phyloP scores from a whole-genome alignment of 2,797 vertebrate genomes.

The Chaetophractus vellerosus region DNA sequence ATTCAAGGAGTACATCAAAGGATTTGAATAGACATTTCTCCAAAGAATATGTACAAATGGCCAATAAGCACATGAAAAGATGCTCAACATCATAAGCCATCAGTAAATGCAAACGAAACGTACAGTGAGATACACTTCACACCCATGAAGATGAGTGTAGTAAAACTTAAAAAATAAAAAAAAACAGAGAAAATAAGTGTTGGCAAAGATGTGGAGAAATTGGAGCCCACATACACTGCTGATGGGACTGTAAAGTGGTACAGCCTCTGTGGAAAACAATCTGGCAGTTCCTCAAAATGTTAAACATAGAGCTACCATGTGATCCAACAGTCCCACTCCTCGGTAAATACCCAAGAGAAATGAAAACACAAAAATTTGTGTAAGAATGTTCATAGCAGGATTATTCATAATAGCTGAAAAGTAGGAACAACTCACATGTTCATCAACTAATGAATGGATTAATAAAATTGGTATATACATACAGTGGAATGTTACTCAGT shows the following conservation, averaged over 20 bases:
- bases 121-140: not conserved
- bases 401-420: conserved; percentile 19
- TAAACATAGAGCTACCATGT: conserved; percentile 5
- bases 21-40: conserved; percentile 2
- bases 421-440: not conserved
- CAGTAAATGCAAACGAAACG: conserved; percentile 22
- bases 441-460: not conserved
- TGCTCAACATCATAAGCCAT: not conserved
- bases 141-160: not conserved
- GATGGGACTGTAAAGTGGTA: not conserved
- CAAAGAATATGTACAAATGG: not conserved
- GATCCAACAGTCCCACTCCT: not conserved
- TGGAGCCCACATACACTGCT: not conserved
- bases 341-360: not conserved
- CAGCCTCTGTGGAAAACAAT: not conserved
- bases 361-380: not conserved
- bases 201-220: not conserved
- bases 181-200: not conserved
- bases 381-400: not conserved
- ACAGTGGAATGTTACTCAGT: not conserved
- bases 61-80: not conserved
- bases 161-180: not conserved
- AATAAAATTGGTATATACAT: not conserved
- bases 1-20: not conserved
- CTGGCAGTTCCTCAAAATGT: not conserved